Evolutionary conservation across 2,113 vertebrate species (phyloP).

Genomic region (Perognathus longimembris): DNA sequence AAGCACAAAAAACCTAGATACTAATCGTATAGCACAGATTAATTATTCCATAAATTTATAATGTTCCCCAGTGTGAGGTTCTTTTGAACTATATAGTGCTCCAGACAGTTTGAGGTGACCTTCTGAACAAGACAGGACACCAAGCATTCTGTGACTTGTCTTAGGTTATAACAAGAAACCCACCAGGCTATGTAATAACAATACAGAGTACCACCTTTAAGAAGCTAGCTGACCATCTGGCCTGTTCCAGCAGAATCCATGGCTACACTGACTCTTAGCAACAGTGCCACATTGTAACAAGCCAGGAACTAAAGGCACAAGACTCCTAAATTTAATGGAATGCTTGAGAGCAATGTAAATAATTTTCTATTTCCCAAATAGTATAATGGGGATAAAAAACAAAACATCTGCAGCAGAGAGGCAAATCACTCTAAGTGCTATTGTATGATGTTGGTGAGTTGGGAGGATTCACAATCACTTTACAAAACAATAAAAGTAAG

Average conservation of each 20-base stretch:
- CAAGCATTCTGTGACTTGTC: background rate
- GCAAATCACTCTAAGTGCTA: background rate
- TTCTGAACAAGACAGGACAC: background rate
- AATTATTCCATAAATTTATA: constrained; percentile 48
- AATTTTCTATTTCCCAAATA: background rate
- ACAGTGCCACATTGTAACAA: background rate
- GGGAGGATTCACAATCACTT: background rate
- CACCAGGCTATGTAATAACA: background rate
- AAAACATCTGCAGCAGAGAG: background rate
- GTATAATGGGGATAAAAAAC: background rate
- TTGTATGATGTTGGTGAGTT: background rate
- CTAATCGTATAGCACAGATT: constrained; percentile 35
- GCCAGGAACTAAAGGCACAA: background rate
- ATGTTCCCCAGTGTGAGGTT: background rate
- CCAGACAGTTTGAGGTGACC: background rate
- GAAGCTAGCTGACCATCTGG: constrained; percentile 25
- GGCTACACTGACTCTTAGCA: background rate
- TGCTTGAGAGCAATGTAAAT: background rate
- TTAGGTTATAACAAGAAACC: constrained; percentile 26
- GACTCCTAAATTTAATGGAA: background rate
- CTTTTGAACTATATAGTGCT: constrained; percentile 43
- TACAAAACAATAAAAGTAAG: constrained; percentile 3
- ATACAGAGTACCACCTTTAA: background rate
- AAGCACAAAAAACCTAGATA: background rate
- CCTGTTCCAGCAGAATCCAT: background rate